Percentiles rank a stretch among this genome's conserved stretches.
phyloP scores from a whole-genome alignment of 2,888 invertebrate genomes.

The Drosophila stalkeri region DNA sequence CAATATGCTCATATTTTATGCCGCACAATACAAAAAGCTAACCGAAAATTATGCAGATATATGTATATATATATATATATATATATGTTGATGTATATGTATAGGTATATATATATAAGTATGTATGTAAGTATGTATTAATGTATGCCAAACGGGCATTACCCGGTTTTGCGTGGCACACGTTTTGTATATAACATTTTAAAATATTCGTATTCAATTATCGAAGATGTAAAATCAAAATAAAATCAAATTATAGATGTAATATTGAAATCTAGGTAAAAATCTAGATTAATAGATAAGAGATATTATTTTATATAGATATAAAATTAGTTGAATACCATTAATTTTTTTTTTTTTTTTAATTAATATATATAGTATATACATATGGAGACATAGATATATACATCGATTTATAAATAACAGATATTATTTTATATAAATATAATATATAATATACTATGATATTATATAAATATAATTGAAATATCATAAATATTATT shows the following conservation, averaged over 20 bases:
- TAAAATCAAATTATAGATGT: neutral
- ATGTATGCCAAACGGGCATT: neutral
- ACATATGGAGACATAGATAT: too few relatives aligned
- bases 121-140: neutral
- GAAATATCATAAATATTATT: too few relatives aligned
- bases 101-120: neutral
- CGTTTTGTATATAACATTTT: neutral
- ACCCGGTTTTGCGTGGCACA: neutral
- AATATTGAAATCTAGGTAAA: too few relatives aligned
- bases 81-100: neutral
- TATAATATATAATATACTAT: too few relatives aligned
- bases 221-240: neutral
- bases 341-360: too few relatives aligned
- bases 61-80: neutral
- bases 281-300: too few relatives aligned
- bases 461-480: too few relatives aligned
- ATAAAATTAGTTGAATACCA: too few relatives aligned
- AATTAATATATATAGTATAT: too few relatives aligned
- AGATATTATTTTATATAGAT: too few relatives aligned
- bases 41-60: conserved; percentile 39
- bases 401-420: too few relatives aligned
- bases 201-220: neutral
- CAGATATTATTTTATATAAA: too few relatives aligned
- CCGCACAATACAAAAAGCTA: conserved; percentile 43
- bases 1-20: conserved; percentile 53